phyloP scores from a whole-genome alignment of 2,888 invertebrate genomes.

The Malthinus flaveolus region DNA sequence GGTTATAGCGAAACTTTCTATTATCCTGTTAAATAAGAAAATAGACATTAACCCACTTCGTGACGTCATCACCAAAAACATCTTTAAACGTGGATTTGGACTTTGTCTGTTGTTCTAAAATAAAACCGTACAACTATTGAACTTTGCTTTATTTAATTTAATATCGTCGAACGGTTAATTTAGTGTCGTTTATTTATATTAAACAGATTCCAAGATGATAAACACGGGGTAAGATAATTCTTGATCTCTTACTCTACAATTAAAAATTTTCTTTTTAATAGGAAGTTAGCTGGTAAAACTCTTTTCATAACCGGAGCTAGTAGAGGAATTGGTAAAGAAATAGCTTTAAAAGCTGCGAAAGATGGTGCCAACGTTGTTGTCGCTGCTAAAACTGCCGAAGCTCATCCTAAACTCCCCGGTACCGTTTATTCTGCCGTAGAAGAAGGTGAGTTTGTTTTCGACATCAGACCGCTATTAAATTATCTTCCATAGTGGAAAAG shows the following conservation, averaged over 20 bases:
- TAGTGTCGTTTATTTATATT: background rate
- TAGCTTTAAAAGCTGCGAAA: slow-evolving; percentile 88
- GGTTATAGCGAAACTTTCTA: too few relatives aligned
- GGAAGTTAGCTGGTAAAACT: slow-evolving; percentile 83
- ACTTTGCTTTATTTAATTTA: background rate
- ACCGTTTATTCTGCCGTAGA: slow-evolving; percentile 90
- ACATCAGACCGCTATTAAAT: background rate
- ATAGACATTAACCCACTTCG: too few relatives aligned
- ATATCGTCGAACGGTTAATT: background rate
- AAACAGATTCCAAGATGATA: background rate
- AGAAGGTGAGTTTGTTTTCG: slow-evolving; percentile 67
- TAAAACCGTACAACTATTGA: background rate
- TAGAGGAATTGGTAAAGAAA: slow-evolving; percentile 94
- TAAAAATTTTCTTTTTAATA: slow-evolving; percentile 39
- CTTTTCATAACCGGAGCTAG: slow-evolving; percentile 96
- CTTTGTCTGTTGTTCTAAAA: background rate
- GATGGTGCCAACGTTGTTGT: slow-evolving; percentile 92
- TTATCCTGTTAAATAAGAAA: too few relatives aligned
- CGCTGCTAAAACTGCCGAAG: slow-evolving; percentile 88
- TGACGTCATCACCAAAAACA: slow-evolving; percentile 1
- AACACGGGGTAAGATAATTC: slow-evolving; percentile 8
- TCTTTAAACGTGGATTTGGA: background rate
- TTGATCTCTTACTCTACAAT: background rate
- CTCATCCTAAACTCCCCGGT: slow-evolving; percentile 89
- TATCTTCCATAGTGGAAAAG: slow-evolving; percentile 71